Evolutionary conservation across 2,888 invertebrate species (phyloP).

Genomic region (Globia sparganii): DNA sequence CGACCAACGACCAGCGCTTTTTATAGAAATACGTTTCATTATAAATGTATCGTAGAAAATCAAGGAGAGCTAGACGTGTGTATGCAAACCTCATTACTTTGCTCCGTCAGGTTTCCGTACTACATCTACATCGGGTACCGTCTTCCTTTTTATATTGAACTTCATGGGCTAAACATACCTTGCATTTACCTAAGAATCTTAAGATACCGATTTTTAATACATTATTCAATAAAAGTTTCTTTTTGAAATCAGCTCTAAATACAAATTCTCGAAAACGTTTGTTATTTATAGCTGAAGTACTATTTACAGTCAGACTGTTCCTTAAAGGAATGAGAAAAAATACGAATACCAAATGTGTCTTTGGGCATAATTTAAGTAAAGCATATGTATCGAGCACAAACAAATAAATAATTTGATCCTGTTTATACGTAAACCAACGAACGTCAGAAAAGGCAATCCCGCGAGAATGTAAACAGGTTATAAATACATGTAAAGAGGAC

Average conservation of each 20-base stretch:
- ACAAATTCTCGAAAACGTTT: not conserved
- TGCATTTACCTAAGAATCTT: not conserved
- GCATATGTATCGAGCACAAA: constrained; percentile 35
- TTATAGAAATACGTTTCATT: constrained; percentile 68
- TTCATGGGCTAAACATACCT: not conserved
- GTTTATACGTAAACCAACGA: constrained; percentile 17
- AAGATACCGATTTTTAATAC: constrained; percentile 3
- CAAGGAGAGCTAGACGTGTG: not conserved
- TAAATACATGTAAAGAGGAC: constrained; percentile 37
- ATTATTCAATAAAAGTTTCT: not conserved
- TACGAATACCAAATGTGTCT: constrained; percentile 17
- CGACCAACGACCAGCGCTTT: constrained; percentile 62
- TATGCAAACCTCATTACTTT: constrained; percentile 20
- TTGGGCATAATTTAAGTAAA: constrained; percentile 16
- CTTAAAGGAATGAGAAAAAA: constrained; percentile 20
- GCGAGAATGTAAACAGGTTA: constrained; percentile 52
- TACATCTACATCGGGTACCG: not conserved
- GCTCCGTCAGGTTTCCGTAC: not conserved
- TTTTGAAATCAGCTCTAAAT: not conserved
- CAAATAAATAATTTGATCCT: constrained; percentile 34
- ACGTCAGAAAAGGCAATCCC: constrained; percentile 35
- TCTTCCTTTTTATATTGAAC: not conserved
- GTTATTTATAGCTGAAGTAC: not conserved
- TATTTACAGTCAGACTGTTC: constrained; percentile 2
- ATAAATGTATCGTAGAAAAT: constrained; percentile 49